Evolutionary conservation across 2,113 vertebrate genomes (phyloP).

Genomic region (Corythaeola cristata): DNA sequence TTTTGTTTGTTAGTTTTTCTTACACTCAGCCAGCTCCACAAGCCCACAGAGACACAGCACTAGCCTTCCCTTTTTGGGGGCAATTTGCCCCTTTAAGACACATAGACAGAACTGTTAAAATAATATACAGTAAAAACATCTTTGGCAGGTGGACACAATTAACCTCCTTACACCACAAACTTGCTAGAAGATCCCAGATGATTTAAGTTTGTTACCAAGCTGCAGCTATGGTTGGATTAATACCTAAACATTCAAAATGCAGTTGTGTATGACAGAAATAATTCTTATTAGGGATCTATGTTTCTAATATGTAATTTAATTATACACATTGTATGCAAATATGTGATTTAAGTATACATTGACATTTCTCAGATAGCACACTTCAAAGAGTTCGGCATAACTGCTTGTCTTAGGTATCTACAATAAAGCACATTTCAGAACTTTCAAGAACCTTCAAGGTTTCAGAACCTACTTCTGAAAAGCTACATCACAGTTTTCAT

Average conservation of each 20-base stretch:
- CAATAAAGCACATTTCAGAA: background rate
- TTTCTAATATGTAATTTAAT: background rate
- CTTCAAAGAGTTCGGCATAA: background rate
- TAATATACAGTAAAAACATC: background rate
- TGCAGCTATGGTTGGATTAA: background rate
- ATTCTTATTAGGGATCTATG: background rate
- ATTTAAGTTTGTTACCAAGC: background rate
- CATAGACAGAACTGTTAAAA: background rate
- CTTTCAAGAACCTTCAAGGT: no score
- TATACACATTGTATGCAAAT: background rate
- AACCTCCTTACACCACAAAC: background rate
- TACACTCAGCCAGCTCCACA: background rate
- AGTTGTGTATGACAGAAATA: background rate
- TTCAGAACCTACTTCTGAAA: background rate
- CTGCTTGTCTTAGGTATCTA: background rate
- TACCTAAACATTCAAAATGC: background rate
- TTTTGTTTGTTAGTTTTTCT: background rate
- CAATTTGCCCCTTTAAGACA: background rate
- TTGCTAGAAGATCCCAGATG: background rate
- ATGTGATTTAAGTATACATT: background rate
- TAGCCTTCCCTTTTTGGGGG: background rate
- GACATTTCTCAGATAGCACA: background rate
- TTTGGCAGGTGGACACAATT: background rate
- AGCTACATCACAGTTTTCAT: background rate
- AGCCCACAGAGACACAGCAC: background rate